Percentiles rank a stretch among this genome's conserved stretches.
phyloP scores from a whole-genome alignment of 2,888 invertebrate genomes.

The Neoscelio sp. region DNA sequence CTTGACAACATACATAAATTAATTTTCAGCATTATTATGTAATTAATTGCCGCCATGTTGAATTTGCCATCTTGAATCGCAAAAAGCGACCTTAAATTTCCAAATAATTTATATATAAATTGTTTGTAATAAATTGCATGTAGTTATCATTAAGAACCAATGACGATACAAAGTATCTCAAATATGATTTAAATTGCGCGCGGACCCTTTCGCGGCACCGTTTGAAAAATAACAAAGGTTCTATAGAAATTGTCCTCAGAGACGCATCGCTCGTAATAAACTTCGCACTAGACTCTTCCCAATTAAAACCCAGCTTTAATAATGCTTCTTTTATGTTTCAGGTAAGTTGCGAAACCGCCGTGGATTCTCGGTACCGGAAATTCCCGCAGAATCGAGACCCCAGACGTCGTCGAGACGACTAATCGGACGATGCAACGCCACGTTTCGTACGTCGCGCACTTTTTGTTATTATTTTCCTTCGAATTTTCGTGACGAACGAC shows the following conservation, averaged over 20 bases:
- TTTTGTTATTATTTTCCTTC: constrained; percentile 18
- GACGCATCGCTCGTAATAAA: constrained; percentile 48
- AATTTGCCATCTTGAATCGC: no score
- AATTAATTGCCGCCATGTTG: no score
- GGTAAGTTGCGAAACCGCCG: constrained; percentile 54
- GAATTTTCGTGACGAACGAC: constrained; percentile 14
- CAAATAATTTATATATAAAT: background rate
- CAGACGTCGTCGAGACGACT: constrained; percentile 19
- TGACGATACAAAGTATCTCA: no score
- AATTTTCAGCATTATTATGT: no score
- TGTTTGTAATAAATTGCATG: background rate
- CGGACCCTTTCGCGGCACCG: constrained; percentile 12
- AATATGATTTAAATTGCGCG: constrained; percentile 44
- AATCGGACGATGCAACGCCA: constrained; percentile 17
- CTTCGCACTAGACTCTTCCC: constrained; percentile 54
- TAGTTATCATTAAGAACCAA: no score
- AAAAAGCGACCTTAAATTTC: no score
- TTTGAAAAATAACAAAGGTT: constrained; percentile 58
- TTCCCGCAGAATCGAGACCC: constrained; percentile 28
- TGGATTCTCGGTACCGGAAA: constrained; percentile 42
- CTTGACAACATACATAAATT: no score
- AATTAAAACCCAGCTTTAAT: constrained; percentile 63
- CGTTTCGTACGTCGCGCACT: constrained; percentile 2
- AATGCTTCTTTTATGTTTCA: constrained; percentile 57
- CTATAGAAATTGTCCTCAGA: constrained; percentile 51